Conservation (phyloP, 2,888 invertebrate species). For the Beris morrisii region DNA sequence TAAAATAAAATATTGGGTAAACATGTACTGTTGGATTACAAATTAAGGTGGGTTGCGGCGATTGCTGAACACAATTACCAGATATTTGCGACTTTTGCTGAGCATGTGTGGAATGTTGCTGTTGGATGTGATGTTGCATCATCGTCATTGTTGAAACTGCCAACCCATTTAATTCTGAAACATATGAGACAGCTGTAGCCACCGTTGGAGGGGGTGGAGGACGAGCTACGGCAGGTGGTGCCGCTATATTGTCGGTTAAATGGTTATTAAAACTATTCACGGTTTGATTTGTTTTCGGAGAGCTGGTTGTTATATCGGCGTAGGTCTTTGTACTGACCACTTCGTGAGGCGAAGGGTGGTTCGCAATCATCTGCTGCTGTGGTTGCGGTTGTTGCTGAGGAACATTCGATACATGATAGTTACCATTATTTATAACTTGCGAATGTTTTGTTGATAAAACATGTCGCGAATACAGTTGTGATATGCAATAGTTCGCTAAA, state of each 20-base stretch:
- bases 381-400: constrained; percentile 44
- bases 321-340: constrained; percentile 43
- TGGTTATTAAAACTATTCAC: constrained; percentile 26
- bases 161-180: constrained; percentile 40
- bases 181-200: constrained; percentile 29
- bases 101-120: constrained; percentile 41
- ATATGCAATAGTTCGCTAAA: constrained; percentile 76
- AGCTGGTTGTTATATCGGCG: constrained; percentile 48
- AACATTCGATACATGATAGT: constrained; percentile 46
- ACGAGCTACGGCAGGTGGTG: background rate
- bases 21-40: constrained; percentile 60
- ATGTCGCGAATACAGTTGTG: constrained; percentile 69
- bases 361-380: constrained; percentile 41
- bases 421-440: constrained; percentile 56
- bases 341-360: constrained; percentile 43
- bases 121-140: constrained; percentile 41
- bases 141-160: constrained; percentile 38
- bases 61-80: constrained; percentile 35
- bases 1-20: constrained; percentile 75
- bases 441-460: constrained; percentile 55
- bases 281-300: constrained; percentile 43
- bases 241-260: constrained; percentile 11
- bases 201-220: background rate
- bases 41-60: constrained; percentile 50
- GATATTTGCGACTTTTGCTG: constrained; percentile 40